Percentiles rank a stretch among this genome's conserved stretches.
phyloP scores from a whole-genome alignment of 2,888 invertebrate genomes.

The Rosalia funebris region DNA sequence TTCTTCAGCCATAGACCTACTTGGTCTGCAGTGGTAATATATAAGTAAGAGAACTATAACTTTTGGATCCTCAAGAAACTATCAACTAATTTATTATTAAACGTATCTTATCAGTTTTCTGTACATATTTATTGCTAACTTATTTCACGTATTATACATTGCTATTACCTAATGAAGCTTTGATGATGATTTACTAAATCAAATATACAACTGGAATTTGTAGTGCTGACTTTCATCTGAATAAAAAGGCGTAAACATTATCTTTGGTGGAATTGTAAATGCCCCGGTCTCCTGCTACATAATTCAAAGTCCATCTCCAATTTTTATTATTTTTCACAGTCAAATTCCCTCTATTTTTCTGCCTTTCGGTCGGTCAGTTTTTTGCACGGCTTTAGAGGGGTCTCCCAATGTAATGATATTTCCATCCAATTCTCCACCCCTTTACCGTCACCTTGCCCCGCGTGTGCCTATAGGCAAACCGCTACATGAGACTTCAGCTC shows the following conservation, averaged over 20 bases:
- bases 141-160: too few species aligned
- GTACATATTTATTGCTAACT: too few species aligned
- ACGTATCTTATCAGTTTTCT: too few species aligned
- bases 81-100: too few species aligned
- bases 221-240: too few species aligned
- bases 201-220: too few species aligned
- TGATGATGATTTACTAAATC: too few species aligned
- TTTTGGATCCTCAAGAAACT: too few species aligned
- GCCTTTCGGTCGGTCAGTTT: constrained; percentile 65
- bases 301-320: constrained; percentile 67
- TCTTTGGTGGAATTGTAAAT: constrained; percentile 50
- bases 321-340: constrained; percentile 66
- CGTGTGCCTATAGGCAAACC: constrained; percentile 40
- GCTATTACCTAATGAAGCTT: too few species aligned
- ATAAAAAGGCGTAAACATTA: constrained; percentile 14
- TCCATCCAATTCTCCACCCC: constrained; percentile 62
- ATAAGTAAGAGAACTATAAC: too few species aligned
- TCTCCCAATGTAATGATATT: constrained; percentile 65
- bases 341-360: constrained; percentile 66
- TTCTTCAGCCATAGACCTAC: too few species aligned
- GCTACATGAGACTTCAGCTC: constrained; percentile 50
- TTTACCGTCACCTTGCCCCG: constrained; percentile 52
- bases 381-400: constrained; percentile 59
- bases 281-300: constrained; percentile 62
- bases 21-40: too few species aligned